These are phyloP conservation scores for Nomada flava DNA, from an alignment of 2,888 invertebrate genomes.

Conservation along the genomic window DNA sequence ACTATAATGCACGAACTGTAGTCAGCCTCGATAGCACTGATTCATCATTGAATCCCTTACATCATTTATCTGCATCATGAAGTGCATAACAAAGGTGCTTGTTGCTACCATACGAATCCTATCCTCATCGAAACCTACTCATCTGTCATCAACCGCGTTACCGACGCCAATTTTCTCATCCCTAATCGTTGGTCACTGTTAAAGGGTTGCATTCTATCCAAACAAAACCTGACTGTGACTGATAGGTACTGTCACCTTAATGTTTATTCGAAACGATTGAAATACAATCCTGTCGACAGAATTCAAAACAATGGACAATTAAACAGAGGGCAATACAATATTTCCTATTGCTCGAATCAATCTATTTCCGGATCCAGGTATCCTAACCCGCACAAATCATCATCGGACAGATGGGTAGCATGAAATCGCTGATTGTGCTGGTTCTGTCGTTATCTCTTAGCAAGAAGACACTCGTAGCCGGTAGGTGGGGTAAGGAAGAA, in stretches of 20 bases:
- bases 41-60: not conserved
- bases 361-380: not conserved
- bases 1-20: too few relatives aligned
- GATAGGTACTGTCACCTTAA: too few relatives aligned
- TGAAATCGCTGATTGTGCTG: conserved; percentile 49
- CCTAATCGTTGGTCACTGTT: not conserved
- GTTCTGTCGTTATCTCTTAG: conserved; percentile 46
- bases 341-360: too few relatives aligned
- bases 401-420: conserved; percentile 31
- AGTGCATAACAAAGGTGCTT: not conserved
- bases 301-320: too few relatives aligned
- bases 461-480: conserved; percentile 35
- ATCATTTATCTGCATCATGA: not conserved
- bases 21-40: too few relatives aligned
- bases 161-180: not conserved
- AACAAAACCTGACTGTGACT: too few relatives aligned
- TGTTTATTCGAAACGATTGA: too few relatives aligned
- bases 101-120: not conserved
- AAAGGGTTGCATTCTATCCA: too few relatives aligned
- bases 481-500: conserved; percentile 22
- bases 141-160: not conserved
- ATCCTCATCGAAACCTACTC: not conserved
- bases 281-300: too few relatives aligned
- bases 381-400: not conserved
- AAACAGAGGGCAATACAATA: too few relatives aligned